These are phyloP conservation scores for Acanthopagrus latus DNA, from an alignment of 2,797 vertebrate species.

Conservation along the genomic window DNA sequence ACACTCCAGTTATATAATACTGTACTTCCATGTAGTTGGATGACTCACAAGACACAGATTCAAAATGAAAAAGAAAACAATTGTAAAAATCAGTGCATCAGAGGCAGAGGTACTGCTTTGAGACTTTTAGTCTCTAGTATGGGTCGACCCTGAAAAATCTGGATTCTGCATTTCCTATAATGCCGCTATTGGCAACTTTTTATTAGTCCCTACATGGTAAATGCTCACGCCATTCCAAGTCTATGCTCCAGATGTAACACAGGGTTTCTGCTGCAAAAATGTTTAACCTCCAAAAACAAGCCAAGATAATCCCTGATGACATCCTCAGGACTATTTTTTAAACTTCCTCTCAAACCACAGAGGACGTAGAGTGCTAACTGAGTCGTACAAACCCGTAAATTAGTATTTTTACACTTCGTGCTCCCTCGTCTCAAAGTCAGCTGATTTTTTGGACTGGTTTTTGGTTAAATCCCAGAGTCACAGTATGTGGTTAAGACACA, in stretches of 20 bases:
- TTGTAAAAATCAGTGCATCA: neutral
- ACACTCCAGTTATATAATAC: neutral
- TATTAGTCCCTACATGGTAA: neutral
- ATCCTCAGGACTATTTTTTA: constrained; percentile 1
- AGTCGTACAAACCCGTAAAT: no score
- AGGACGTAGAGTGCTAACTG: neutral
- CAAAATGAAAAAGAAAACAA: neutral
- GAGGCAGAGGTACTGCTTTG: neutral
- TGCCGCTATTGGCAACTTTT: neutral
- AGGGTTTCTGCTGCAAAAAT: neutral
- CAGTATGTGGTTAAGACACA: no score
- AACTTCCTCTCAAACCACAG: neutral
- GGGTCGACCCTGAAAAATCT: neutral
- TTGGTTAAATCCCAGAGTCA: no score
- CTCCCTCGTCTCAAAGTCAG: no score
- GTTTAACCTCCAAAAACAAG: neutral
- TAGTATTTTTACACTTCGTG: no score
- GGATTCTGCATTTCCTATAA: neutral
- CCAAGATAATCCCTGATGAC: neutral
- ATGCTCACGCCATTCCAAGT: neutral
- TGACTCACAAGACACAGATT: neutral
- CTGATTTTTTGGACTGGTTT: no score
- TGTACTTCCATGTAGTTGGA: neutral
- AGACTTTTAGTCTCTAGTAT: neutral
- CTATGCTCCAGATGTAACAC: neutral